Conservation (phyloP, 1,140 invertebrate species). For the Drosophila equinoxialis region DNA sequence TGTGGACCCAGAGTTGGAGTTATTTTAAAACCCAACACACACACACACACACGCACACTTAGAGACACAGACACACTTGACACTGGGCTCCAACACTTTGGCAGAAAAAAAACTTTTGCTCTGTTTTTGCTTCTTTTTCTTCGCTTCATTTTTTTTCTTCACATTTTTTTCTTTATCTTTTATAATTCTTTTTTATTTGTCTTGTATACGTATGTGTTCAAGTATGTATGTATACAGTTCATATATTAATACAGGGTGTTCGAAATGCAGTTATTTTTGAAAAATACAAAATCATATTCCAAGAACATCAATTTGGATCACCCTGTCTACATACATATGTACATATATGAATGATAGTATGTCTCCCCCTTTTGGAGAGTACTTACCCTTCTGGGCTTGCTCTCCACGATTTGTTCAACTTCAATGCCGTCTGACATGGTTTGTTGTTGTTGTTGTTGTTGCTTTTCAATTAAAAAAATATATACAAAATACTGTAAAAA, state of each 20-base stretch:
- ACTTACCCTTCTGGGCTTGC: constrained; percentile 81
- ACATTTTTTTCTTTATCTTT: constrained; percentile 45
- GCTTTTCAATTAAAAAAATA: not conserved
- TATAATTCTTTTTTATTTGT: constrained; percentile 55
- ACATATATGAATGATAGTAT: too few species aligned
- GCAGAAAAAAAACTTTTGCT: constrained; percentile 28
- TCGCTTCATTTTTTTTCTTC: constrained; percentile 39
- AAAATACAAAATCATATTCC: too few species aligned
- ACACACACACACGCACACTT: constrained; percentile 35
- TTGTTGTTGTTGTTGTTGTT: not conserved
- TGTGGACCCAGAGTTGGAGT: constrained; percentile 56
- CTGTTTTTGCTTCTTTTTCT: constrained; percentile 49
- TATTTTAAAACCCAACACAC: constrained; percentile 59
- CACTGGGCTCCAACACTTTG: constrained; percentile 53
- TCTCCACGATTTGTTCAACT: constrained; percentile 82
- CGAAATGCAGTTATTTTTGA: not conserved
- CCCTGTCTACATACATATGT: not conserved
- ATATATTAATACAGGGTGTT: constrained; percentile 8
- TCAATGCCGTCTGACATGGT: constrained; percentile 82
- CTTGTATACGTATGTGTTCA: constrained; percentile 16
- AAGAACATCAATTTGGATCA: not conserved
- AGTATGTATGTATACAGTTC: constrained; percentile 9
- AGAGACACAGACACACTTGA: constrained; percentile 27
- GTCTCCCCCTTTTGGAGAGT: not conserved
- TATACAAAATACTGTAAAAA: constrained; percentile 22